Evolutionary conservation across 2,888 invertebrate species (phyloP).

Genomic region (Silvanus unidentatus): DNA sequence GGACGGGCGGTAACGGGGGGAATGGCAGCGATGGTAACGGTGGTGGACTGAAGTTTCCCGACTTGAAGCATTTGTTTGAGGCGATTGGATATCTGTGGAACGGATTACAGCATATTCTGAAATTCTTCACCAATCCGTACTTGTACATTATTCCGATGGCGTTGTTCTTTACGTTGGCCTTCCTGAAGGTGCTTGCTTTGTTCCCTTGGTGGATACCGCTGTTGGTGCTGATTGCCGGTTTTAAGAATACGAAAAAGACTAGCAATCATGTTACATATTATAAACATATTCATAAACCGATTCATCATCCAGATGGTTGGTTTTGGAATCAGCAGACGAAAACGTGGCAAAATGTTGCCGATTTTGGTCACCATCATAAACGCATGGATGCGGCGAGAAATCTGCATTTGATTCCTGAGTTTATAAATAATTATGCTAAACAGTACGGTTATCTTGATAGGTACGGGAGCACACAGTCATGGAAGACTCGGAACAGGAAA

Average conservation of each 20-base stretch:
- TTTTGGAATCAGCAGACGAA: slow-evolving; percentile 55
- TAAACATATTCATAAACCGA: slow-evolving; percentile 40
- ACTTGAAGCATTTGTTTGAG: slow-evolving; percentile 37
- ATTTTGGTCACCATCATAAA: slow-evolving; percentile 31
- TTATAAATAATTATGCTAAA: slow-evolving; percentile 41
- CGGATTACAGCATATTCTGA: slow-evolving; percentile 24
- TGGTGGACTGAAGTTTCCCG: slow-evolving; percentile 30
- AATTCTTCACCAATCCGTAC: slow-evolving; percentile 44
- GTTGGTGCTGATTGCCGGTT: slow-evolving; percentile 37
- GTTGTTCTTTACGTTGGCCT: slow-evolving; percentile 56
- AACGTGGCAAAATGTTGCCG: slow-evolving; percentile 48
- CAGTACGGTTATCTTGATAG: slow-evolving; percentile 5
- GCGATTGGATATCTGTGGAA: slow-evolving; percentile 28
- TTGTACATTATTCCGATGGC: slow-evolving; percentile 57
- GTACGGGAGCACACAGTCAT: slow-evolving; percentile 37
- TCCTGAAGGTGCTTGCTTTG: slow-evolving; percentile 56
- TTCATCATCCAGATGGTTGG: slow-evolving; percentile 50
- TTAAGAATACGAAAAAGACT: slow-evolving; percentile 26
- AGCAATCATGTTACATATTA: slow-evolving; percentile 32
- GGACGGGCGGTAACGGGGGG: slow-evolving; percentile 22
- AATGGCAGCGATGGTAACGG: slow-evolving; percentile 19
- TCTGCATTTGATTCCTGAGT: slow-evolving; percentile 32
- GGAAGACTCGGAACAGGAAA: slow-evolving; percentile 34
- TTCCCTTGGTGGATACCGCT: slow-evolving; percentile 60
- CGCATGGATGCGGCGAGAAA: slow-evolving; percentile 26